phyloP scores from a whole-genome alignment of 23 tunicate species.

The Clavelina lepadiformis region DNA sequence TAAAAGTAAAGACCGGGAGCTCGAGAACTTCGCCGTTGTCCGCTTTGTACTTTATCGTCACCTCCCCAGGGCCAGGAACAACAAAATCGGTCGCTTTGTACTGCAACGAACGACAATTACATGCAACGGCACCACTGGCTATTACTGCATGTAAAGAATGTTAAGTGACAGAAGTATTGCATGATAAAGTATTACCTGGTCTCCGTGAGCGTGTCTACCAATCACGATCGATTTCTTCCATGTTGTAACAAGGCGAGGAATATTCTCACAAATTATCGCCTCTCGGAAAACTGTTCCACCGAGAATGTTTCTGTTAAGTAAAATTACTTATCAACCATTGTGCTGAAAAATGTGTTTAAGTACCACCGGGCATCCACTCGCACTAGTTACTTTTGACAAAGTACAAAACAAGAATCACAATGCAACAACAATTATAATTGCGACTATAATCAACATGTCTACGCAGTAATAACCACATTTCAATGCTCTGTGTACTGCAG shows the following conservation, averaged over 20 bases:
- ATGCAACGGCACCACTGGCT: too few relatives aligned
- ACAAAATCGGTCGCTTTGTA: constrained; percentile 98
- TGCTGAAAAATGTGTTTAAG: too few relatives aligned
- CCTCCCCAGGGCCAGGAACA: constrained; percentile 82
- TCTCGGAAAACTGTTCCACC: constrained; percentile 98
- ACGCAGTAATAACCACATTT: too few relatives aligned
- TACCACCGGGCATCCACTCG: too few relatives aligned
- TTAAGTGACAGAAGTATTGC: neutral
- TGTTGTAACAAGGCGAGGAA: constrained; percentile 86
- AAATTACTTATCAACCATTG: too few relatives aligned
- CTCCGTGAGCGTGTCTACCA: constrained; percentile 93
- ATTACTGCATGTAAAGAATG: too few relatives aligned
- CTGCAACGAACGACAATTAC: constrained; percentile 27
- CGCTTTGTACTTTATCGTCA: constrained; percentile 50
- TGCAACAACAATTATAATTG: neutral
- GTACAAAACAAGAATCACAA: too few relatives aligned
- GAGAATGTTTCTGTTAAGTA: constrained; percentile 61
- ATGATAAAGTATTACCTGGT: constrained; percentile 88
- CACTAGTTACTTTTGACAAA: too few relatives aligned
- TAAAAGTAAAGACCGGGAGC: constrained; percentile 61
- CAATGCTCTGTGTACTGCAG: too few relatives aligned
- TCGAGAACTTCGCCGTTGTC: constrained; percentile 42
- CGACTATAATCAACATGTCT: neutral
- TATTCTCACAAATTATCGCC: constrained; percentile 87
- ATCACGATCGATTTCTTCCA: constrained; percentile 93